Evolutionary conservation across 2,797 vertebrate species (phyloP), one percentile per base, ranked within the genome.

Genomic region (Columba guinea): DNA sequence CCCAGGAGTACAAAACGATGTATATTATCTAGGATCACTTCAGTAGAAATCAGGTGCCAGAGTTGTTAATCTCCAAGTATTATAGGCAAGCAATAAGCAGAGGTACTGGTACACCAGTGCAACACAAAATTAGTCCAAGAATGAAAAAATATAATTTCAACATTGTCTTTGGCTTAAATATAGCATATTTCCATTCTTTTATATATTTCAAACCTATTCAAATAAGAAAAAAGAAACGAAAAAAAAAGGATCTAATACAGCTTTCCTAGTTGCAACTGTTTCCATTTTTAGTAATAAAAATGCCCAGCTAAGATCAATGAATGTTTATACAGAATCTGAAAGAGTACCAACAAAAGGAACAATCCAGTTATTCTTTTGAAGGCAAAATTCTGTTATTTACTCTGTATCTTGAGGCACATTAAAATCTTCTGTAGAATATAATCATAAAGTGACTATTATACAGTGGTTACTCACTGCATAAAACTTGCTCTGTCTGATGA

Each of bases 311-410:
- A 86, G 62, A 88, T 85, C 58, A 78, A 5, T 48, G 53, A 87
- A 60, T 93, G 32, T 93, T 95, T 89, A 56, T 64, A 26, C 27
- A 87, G 49, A 74, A 46, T 89, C 32, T 71, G 76, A 87, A 91
- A 44, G 32, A 91, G 22, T 60, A 86, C 21, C 85, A 96, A 91
- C 68, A 83, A 39, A 83, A 85, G 34, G 32, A 82, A 89, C 23
- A 71, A 59, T 27, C 39, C 73, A 63, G 37, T 71, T 96, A 89
- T 37, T 73, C 46, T 93, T 95, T 59, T 74, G 70, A 92, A 78
- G 32, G 34, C 64, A 94, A 81, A 93, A 78, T 78, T 86, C 68
- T 78, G 6, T 65, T 90, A 49, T 56, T 86, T 78, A 30, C 32
- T 91, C 62, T 95, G 17, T 67, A 76, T 82, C 63, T 65, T 44